These are phyloP conservation scores for Drosophila virilis DNA, from an alignment of 1,140 invertebrate species.

Conservation along the genomic window DNA sequence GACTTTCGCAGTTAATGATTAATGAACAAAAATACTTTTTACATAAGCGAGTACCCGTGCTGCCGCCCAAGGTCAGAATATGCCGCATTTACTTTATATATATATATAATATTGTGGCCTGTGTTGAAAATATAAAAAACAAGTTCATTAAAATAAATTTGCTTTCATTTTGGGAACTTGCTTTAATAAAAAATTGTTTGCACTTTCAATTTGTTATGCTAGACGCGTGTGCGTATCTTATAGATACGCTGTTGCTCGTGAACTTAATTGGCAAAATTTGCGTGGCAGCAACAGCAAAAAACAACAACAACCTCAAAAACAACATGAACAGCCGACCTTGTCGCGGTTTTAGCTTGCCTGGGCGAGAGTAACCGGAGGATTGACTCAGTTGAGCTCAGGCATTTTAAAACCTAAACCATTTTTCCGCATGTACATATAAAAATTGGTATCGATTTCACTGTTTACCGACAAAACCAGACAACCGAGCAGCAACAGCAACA, in stretches of 20 bases:
- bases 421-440: conserved; percentile 56
- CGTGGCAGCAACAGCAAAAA: conserved; percentile 11
- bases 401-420: conserved; percentile 60
- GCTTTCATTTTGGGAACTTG: conserved; percentile 39
- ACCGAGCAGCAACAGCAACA: conserved; percentile 12
- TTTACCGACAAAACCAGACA: conserved; percentile 19
- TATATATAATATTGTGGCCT: conserved; percentile 6
- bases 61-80: conserved; percentile 18
- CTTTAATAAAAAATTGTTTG: conserved; percentile 39
- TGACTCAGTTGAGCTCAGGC: conserved; percentile 1
- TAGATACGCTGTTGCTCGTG: conserved; percentile 23
- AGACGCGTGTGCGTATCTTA: conserved; percentile 23
- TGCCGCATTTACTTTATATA: conserved; percentile 8
- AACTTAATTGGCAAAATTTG: conserved; percentile 65
- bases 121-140: conserved; percentile 39
- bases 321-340: conserved; percentile 58
- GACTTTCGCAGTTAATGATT: no score
- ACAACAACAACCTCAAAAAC: conserved; percentile 15
- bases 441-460: conserved; percentile 77
- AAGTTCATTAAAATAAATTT: conserved; percentile 60
- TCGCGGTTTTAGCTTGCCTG: conserved; percentile 36
- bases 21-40: no score
- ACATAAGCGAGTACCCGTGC: not conserved
- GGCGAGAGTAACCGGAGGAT: conserved; percentile 31
- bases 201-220: conserved; percentile 31